Conservation (phyloP, 2,113 vertebrate genomes). For the Cephalopholis sonnerati region DNA sequence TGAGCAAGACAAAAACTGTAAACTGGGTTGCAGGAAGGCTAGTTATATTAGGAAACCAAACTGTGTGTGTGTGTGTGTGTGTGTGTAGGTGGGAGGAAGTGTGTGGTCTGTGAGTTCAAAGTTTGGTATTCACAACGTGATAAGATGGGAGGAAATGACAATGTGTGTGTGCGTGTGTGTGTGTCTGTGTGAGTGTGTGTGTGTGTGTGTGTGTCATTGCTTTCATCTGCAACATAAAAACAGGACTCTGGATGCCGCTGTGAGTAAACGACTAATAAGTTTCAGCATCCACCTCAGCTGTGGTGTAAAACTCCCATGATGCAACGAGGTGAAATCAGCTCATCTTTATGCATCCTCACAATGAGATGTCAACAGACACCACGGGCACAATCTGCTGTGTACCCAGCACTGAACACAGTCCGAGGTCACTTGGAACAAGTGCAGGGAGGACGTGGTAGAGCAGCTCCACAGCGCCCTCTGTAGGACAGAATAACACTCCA, state of each 20-base stretch:
- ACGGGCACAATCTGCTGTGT: background rate
- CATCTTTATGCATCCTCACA: background rate
- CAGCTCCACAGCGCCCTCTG: background rate
- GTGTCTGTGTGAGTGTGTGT: too few species aligned
- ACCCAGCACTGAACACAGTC: background rate
- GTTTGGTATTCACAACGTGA: background rate
- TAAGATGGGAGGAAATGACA: background rate
- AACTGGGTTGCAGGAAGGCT: background rate
- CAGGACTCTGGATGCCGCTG: background rate
- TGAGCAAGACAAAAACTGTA: background rate
- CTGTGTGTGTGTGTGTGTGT: background rate
- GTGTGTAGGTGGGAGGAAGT: background rate
- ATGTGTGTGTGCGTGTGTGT: background rate
- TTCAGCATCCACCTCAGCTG: background rate
- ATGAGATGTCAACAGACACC: background rate
- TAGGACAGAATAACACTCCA: background rate
- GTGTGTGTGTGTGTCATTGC: too few species aligned
- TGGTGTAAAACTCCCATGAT: background rate
- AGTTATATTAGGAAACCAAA: background rate
- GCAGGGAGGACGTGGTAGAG: background rate
- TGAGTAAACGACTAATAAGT: background rate
- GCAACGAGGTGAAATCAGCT: background rate
- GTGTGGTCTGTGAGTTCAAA: background rate
- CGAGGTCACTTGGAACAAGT: background rate
- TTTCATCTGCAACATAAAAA: background rate